A percentile compares a stretch with the other conserved stretches of the same genome.
Evolutionary conservation across 2,888 invertebrate species (phyloP).

Genomic region (Chromoteleia sp.): DNA sequence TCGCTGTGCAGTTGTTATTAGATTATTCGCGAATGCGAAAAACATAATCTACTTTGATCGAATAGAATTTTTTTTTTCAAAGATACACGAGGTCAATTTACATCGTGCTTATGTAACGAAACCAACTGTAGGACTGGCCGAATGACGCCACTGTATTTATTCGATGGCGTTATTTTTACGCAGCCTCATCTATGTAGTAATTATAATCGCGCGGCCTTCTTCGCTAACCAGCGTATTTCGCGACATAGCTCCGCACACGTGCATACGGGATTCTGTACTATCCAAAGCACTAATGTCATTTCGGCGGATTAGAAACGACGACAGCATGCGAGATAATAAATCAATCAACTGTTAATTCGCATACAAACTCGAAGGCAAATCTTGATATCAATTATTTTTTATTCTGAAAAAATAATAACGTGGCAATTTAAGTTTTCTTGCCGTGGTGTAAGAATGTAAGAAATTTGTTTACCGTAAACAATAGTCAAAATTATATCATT

Average conservation of each 20-base stretch:
- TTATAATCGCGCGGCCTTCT: constrained; percentile 69
- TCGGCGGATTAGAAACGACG: constrained; percentile 3
- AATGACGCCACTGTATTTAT: constrained; percentile 68
- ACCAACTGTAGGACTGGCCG: constrained; percentile 68
- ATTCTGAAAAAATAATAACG: too few relatives aligned
- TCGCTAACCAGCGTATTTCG: constrained; percentile 51
- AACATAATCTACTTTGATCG: constrained; percentile 27
- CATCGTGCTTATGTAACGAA: constrained; percentile 66
- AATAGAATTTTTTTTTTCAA: constrained; percentile 45
- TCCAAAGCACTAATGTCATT: not conserved
- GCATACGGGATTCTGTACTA: constrained; percentile 16
- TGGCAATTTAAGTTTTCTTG: too few relatives aligned
- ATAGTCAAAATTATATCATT: too few relatives aligned
- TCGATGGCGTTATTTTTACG: constrained; percentile 74
- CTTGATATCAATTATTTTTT: not conserved
- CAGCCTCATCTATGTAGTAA: constrained; percentile 63
- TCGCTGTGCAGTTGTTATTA: constrained; percentile 15
- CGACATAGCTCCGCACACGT: constrained; percentile 51
- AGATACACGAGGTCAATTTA: constrained; percentile 66
- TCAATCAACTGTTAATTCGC: not conserved
- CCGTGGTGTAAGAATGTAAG: too few relatives aligned
- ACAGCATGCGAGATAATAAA: constrained; percentile 17
- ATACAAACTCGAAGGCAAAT: not conserved
- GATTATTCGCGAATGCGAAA: constrained; percentile 8
- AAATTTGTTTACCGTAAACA: too few relatives aligned